Evolutionary conservation across 1,140 invertebrate species (phyloP), one percentile per base, ranked within the genome.

Genomic region (Halesus radiatus): DNA sequence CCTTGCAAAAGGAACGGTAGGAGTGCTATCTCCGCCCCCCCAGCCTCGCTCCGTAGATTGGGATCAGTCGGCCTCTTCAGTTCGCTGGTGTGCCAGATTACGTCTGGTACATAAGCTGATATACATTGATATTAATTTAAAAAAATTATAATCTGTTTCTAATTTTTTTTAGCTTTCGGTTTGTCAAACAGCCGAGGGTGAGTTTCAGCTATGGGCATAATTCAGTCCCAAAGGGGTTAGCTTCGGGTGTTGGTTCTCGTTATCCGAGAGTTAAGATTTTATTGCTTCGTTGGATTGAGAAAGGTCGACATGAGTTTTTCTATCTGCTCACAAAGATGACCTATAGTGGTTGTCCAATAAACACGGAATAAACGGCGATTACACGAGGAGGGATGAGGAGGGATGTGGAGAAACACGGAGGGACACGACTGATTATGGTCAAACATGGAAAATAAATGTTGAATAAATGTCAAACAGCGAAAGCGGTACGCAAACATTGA

Each of bases 201-300:
- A 6, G 7, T 45, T 45, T 10, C 10, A 29, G 26, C 26, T 29
- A 45, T 13, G 8, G 7, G 8, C 10, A 45, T 13, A 45, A 45
- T 45, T 45, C 37, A 45, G 37, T 45, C 37, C 37, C n/a, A 10
- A 52, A 45, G 18, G 70, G 50, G 18, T 74, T 74, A 74, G 54
- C 4, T 54, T 54, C 70, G 70, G 70, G 54, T 74, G 70, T 74
- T 53, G 50, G 70, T 10, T 53, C 70, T 74, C 70, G 52, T 29
- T 74, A 54, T 56, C 22, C 22, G 70, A 26, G 70, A 53, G 70
- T 74, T 74, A 56, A 56, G 50, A 74, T 74, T 74, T 74, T 74
- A 74, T 74, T 74, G 52, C 50, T 56, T 74, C 70, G 56, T 74
- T 54, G 50, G 70, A 74, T 74, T 45, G 37, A 22, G 53, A 56